Evolutionary conservation across 2,113 vertebrate species (phyloP).

Genomic region (Crotalus helleri): DNA sequence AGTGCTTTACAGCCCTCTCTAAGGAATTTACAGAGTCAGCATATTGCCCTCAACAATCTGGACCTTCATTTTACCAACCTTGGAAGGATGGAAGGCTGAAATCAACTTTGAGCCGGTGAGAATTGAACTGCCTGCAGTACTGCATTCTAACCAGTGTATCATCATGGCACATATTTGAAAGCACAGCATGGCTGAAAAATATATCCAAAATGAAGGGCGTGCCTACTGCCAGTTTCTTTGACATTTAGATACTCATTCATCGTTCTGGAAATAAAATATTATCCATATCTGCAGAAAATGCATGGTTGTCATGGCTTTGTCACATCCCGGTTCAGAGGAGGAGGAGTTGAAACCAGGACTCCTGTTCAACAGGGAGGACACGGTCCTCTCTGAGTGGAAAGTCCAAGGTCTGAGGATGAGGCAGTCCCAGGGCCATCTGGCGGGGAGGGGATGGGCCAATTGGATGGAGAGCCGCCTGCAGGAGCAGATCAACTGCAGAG

Average conservation of each 20-base stretch:
- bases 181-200: not conserved
- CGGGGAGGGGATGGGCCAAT: fast-evolving
- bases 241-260: not conserved
- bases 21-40: no score
- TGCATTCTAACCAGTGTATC: no score
- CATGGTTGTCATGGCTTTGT: not conserved
- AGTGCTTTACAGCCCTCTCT: no score
- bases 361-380: not conserved
- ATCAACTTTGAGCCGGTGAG: no score
- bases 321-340: not conserved
- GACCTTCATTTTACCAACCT: no score
- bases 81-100: no score
- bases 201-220: not conserved
- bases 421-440: not conserved
- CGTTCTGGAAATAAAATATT: not conserved
- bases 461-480: not conserved
- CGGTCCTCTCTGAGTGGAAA: not conserved
- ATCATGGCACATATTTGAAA: not conserved
- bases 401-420: not conserved
- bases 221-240: not conserved
- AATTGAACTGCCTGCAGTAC: no score
- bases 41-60: no score
- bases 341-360: not conserved
- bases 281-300: not conserved
- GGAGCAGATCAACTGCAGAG: not conserved